Base-by-base conservation (phyloP, 2,888 invertebrate species). In the Caprella mutica region DNA sequence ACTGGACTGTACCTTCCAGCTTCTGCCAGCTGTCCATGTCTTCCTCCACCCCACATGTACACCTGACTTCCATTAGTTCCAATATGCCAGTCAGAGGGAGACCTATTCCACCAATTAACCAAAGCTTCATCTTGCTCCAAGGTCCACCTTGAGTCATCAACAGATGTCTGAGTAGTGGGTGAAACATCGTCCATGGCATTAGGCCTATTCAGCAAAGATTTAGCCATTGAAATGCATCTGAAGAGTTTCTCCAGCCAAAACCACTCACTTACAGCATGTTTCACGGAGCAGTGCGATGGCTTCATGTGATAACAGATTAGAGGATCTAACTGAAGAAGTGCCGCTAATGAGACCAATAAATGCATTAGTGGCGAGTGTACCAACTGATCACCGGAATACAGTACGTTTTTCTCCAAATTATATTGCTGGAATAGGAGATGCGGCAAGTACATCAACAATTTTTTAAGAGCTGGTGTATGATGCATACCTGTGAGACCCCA, bases 21-120 rank as follows among this genome's bases (percentile, higher is more conserved):
- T 67, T 80, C 80, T 35, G 78, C 79, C 42, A 81, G 70, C 69
- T 81, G 81, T 1, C 81, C 81, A 69, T 81, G 79, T n/a, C 80
- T 69, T 35, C 80, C 79, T 53, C 77, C 78, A 6, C 81, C 81
- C 79, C 80, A 81, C 67, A 80, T 70, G 68, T 73, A 81, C 1
- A 78, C 77, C 61, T 77, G 75, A 70, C 80, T 80, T 12, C 46
- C 46, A 69, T 78, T 78, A 5, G 80, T 80, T 5, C 80, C 80
- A 33, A 79, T 76, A 70, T 80, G 80, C 81, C 81, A 82, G 70
- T 81, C 81, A 60, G 78, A 77, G 3, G 81, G 81, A 33, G 75
- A 72, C 66, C 79, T 77, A 2, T 76, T 77, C 1, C 77, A 76
- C 81, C 81, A 82, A 43, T 72, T 71, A 73, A 81, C 79, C 39